These are phyloP conservation scores for Hyperoodon ampullatus DNA, from an alignment of 2,113 vertebrate species.

Conservation along the genomic window DNA sequence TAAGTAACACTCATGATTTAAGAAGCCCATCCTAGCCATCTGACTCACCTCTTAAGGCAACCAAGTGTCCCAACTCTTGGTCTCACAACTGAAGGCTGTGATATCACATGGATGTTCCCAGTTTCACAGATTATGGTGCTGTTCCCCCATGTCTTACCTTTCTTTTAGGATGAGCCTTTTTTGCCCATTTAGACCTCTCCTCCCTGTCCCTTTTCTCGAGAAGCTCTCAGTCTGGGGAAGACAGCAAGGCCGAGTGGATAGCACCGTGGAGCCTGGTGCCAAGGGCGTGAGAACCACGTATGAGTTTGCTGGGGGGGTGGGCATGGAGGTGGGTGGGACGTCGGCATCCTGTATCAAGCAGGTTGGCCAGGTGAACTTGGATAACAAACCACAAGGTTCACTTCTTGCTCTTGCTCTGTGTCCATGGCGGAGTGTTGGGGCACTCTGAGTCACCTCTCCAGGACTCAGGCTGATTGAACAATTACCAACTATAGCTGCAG, in stretches of 20 bases:
- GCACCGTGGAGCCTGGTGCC: background rate
- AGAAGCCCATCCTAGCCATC: background rate
- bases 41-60: background rate
- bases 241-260: background rate
- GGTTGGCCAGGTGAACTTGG: background rate
- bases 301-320: background rate
- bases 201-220: background rate
- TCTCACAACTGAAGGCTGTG: background rate
- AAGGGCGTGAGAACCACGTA: rapidly evolving
- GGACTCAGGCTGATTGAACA: background rate
- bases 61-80: background rate
- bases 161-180: background rate
- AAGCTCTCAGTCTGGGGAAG: background rate
- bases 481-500: background rate
- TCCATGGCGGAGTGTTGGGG: background rate
- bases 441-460: background rate
- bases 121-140: background rate
- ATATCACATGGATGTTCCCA: background rate
- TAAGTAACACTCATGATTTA: background rate
- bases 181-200: background rate
- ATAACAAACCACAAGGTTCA: background rate
- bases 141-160: background rate
- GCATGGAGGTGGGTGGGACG: background rate
- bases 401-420: background rate
- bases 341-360: background rate